Base-by-base conservation (phyloP, 2,113 vertebrate genomes). In the Desmodus rotundus region DNA sequence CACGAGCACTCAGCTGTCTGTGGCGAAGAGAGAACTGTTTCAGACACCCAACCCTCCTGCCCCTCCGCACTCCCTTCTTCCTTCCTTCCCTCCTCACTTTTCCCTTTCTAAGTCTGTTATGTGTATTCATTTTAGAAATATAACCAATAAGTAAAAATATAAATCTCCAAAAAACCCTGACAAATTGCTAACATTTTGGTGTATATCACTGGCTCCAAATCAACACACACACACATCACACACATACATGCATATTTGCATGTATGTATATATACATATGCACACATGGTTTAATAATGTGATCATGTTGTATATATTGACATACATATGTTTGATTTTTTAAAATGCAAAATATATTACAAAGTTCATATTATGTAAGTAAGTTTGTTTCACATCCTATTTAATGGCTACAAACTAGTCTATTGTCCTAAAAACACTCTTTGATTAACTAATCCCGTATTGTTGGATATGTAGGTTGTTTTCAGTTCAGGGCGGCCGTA, bases 141-240 rank as follows among this genome's bases (percentile, higher is more conserved):
- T 9, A 78, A 72, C 11, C 86, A 47, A 84, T 74, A 72, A 43
- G 31, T 73, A 63, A 92, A 73, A 96, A 93, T 38, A 36, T 31
- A 84, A 85, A 72, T 84, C 41, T 78, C 61, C 10, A 84, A 31
- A 82, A 93, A 96, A 68, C 24, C 16, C 41, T 54, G 43, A 82
- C 56, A 91, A 80, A 91, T 58, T 90, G n/a, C 43, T 63, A 45
- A 84, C 26, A 63, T 93, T 94, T 93, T 70, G 63, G 20, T 80
- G 31, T 41, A 22, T 74, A 28, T 45, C 33, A 2, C 19, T 91
- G 10, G 54, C 89, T 56, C 20, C 68, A 72, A 65, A 82, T 93
- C 74, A 77, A 16, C 12, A 43, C 41, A 61, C 33, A 13, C 9
- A 43, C 28, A 56, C 7, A n/a, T n/a, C 28, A 56, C 45, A 36